Evolutionary conservation across 2,888 invertebrate species (phyloP).

Genomic region (Trisateles emortualis): DNA sequence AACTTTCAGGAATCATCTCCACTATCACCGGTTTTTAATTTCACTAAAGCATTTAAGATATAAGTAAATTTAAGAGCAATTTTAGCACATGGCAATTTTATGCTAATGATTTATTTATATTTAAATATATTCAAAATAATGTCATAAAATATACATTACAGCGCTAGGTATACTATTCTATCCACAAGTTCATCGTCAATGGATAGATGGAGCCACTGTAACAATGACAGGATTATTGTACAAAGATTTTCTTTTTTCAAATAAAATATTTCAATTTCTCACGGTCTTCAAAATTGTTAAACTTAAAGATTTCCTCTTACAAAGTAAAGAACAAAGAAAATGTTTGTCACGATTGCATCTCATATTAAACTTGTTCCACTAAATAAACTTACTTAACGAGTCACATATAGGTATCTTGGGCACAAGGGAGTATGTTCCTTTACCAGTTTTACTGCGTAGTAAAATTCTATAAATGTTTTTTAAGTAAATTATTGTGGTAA

Average conservation of each 20-base stretch:
- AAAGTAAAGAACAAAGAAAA: slow-evolving; percentile 55
- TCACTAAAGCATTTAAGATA: too few relatives aligned
- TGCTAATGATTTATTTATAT: too few relatives aligned
- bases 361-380: slow-evolving; percentile 42
- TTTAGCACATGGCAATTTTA: background rate
- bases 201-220: too few relatives aligned
- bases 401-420: slow-evolving; percentile 48
- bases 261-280: slow-evolving; percentile 10
- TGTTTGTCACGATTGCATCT: slow-evolving; percentile 41
- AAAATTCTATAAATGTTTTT: slow-evolving; percentile 65
- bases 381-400: slow-evolving; percentile 49
- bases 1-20: too few relatives aligned
- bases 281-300: slow-evolving; percentile 13
- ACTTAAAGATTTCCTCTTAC: slow-evolving; percentile 26
- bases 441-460: slow-evolving; percentile 63
- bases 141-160: too few relatives aligned
- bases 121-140: too few relatives aligned
- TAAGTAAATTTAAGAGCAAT: background rate
- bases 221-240: too few relatives aligned
- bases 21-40: too few relatives aligned
- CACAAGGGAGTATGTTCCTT: slow-evolving; percentile 36
- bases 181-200: too few relatives aligned
- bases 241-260: too few relatives aligned
- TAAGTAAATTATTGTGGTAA: slow-evolving; percentile 64
- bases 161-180: background rate